These are phyloP conservation scores for Fulica atra DNA, from an alignment of 2,113 vertebrate species.

Conservation along the genomic window DNA sequence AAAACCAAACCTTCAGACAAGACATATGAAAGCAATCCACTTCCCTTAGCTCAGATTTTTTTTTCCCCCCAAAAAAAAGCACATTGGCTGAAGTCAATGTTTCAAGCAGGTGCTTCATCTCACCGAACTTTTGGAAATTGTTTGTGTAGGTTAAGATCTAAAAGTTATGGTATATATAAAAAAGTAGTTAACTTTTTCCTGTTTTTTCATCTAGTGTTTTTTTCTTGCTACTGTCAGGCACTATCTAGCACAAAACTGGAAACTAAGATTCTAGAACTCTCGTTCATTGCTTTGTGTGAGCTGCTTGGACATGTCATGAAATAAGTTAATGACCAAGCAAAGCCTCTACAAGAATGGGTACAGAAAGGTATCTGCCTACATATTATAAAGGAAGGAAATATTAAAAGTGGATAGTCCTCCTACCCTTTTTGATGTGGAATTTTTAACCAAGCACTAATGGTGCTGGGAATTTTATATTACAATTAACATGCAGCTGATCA, in stretches of 20 bases:
- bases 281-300: not conserved
- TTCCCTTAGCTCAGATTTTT: not conserved
- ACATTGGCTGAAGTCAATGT: not conserved
- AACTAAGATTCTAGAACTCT: not conserved
- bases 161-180: not conserved
- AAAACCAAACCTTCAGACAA: not conserved
- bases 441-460: not conserved
- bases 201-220: not conserved
- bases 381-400: not conserved
- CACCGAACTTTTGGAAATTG: not conserved
- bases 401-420: not conserved
- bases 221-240: not conserved
- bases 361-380: not conserved
- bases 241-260: not conserved
- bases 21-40: slow-evolving; percentile 18
- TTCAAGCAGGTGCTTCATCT: not conserved
- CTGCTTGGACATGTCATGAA: not conserved
- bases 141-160: not conserved
- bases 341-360: not conserved
- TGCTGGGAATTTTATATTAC: not conserved
- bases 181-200: not conserved
- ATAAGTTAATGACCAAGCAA: not conserved
- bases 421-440: not conserved
- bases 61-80: not conserved
- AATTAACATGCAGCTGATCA: not conserved